phyloP scores from a whole-genome alignment of 2,888 invertebrate species.

The Eupithecia subfuscata region DNA sequence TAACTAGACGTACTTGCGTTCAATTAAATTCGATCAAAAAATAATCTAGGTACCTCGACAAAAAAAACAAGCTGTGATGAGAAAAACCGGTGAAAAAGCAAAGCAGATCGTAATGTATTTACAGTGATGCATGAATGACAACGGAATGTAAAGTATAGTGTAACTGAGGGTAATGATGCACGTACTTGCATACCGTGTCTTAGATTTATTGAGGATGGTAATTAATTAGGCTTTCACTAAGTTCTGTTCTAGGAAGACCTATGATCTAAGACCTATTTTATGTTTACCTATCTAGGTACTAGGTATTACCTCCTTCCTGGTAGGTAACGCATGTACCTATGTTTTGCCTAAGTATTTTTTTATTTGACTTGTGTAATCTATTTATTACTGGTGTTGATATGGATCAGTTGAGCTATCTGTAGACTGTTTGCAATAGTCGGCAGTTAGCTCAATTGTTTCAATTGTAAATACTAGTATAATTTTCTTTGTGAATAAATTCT shows the following conservation, averaged over 20 bases:
- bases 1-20: no score
- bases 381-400: no score
- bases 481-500: no score
- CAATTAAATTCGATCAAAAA: no score
- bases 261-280: not conserved
- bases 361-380: no score
- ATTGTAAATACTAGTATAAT: no score
- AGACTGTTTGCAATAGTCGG: no score
- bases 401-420: no score
- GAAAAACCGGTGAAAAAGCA: constrained; percentile 11
- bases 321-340: not conserved
- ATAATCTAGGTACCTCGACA: no score
- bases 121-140: constrained; percentile 33
- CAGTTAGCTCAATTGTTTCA: no score
- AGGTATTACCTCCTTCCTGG: not conserved
- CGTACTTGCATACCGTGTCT: constrained; percentile 43
- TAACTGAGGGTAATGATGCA: constrained; percentile 43
- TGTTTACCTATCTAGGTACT: not conserved
- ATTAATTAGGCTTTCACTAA: constrained; percentile 23
- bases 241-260: not conserved
- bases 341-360: no score
- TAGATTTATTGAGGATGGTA: constrained; percentile 29
- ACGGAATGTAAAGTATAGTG: constrained; percentile 45
- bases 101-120: constrained; percentile 18
- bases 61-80: not conserved